Evolutionary conservation across 2,113 vertebrate genomes (phyloP).

Genomic region (Corythaeola cristata): DNA sequence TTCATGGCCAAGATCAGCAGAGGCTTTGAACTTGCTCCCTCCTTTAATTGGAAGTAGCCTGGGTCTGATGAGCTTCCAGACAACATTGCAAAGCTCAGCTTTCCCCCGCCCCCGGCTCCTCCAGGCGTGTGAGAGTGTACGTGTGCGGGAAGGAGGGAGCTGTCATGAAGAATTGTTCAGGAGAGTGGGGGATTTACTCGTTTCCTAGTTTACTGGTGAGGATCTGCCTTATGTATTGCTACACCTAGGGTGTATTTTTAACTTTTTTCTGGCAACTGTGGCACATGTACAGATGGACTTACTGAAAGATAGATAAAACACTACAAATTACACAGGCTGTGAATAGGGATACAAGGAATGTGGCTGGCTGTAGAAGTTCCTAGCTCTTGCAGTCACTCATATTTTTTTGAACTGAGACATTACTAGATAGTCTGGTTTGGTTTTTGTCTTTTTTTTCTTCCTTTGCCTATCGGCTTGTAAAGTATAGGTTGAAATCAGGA

Average conservation of each 20-base stretch:
- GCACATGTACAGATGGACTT: background rate
- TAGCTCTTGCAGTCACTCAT: background rate
- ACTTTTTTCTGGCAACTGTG: slow-evolving; percentile 11
- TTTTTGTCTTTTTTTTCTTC: background rate
- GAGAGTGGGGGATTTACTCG: slow-evolving; percentile 23
- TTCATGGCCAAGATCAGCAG: background rate
- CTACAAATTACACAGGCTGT: background rate
- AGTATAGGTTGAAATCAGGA: background rate
- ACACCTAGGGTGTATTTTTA: slow-evolving; percentile 48
- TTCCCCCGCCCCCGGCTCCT: background rate
- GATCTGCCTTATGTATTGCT: slow-evolving; percentile 17
- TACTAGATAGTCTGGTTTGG: background rate
- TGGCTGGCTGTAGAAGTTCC: background rate
- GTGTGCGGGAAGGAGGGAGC: slow-evolving; percentile 39
- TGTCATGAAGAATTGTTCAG: slow-evolving; percentile 45
- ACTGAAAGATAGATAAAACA: background rate
- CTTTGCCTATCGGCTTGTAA: background rate
- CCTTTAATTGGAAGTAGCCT: background rate
- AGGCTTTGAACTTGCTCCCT: slow-evolving; percentile 37
- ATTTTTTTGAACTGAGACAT: background rate
- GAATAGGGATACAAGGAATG: background rate
- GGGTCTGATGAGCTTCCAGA: slow-evolving; percentile 32
- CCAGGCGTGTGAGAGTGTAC: background rate
- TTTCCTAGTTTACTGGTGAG: slow-evolving; percentile 26
- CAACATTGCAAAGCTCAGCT: slow-evolving; percentile 36